A percentile compares a stretch with the other conserved stretches of the same genome.
These are phyloP conservation scores for Acrobasis suavella DNA, from an alignment of 2,888 invertebrate genomes.

Conservation along the genomic window DNA sequence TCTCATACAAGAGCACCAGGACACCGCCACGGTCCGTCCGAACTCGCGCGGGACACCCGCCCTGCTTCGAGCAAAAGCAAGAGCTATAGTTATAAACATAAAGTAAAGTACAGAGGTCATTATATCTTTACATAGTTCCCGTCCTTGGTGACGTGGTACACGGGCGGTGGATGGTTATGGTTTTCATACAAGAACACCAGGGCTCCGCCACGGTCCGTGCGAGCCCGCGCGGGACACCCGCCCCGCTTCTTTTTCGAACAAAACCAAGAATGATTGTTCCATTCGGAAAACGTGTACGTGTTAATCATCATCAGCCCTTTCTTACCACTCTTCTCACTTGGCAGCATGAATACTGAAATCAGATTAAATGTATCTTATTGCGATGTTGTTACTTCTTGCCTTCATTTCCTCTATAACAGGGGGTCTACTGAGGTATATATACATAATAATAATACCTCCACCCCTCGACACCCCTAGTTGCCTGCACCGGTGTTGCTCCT, in stretches of 20 bases:
- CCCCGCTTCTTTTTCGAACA: slow-evolving; percentile 12
- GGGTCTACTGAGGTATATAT: no score
- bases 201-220: background rate
- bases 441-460: no score
- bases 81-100: no score
- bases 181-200: background rate
- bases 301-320: slow-evolving; percentile 9
- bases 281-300: slow-evolving; percentile 7
- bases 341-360: background rate
- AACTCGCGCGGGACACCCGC: background rate
- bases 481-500: no score
- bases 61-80: slow-evolving; percentile 6
- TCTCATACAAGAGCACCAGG: background rate
- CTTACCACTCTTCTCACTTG: background rate
- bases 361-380: background rate
- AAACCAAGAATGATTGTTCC: background rate
- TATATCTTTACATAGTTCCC: background rate
- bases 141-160: slow-evolving; percentile 1
- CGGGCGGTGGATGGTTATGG: slow-evolving; percentile 9
- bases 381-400: background rate
- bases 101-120: background rate
- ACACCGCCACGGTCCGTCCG: background rate
- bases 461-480: no score
- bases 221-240: slow-evolving; percentile 2
- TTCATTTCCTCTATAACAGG: background rate